Conservation (phyloP, 2,888 invertebrate genomes). For the Thymelicus lineola region DNA sequence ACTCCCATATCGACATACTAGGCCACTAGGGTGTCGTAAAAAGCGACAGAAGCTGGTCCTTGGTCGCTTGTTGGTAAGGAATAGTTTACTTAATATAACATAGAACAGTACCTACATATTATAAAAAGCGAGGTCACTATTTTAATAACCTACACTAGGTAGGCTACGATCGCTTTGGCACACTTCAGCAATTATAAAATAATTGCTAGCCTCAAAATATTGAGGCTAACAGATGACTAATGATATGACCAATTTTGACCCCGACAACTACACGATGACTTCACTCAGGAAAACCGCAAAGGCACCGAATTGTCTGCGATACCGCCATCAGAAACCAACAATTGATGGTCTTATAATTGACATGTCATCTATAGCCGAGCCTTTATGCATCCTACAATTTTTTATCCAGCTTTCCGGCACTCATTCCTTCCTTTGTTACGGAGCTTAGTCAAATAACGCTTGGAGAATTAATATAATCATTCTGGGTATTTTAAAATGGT, state of each 20-base stretch:
- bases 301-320: slow-evolving; percentile 68
- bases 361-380: slow-evolving; percentile 72
- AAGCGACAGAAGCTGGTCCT: too few species aligned
- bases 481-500: slow-evolving; percentile 76
- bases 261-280: neutral
- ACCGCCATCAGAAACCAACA: slow-evolving; percentile 52
- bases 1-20: too few species aligned
- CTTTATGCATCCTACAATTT: slow-evolving; percentile 45
- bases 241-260: neutral
- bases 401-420: slow-evolving; percentile 64
- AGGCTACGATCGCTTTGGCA: too few species aligned
- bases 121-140: too few species aligned
- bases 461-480: slow-evolving; percentile 81
- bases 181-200: neutral
- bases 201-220: neutral
- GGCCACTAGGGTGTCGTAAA: too few species aligned
- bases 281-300: slow-evolving; percentile 50
- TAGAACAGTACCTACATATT: too few species aligned
- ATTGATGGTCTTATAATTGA: slow-evolving; percentile 80
- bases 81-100: too few species aligned
- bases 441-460: slow-evolving; percentile 81
- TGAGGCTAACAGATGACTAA: neutral
- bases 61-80: too few species aligned
- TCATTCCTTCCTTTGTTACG: slow-evolving; percentile 72
- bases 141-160: too few species aligned